These are phyloP conservation scores for Watsonalla binaria DNA, from an alignment of 2,888 invertebrate genomes.

Conservation along the genomic window DNA sequence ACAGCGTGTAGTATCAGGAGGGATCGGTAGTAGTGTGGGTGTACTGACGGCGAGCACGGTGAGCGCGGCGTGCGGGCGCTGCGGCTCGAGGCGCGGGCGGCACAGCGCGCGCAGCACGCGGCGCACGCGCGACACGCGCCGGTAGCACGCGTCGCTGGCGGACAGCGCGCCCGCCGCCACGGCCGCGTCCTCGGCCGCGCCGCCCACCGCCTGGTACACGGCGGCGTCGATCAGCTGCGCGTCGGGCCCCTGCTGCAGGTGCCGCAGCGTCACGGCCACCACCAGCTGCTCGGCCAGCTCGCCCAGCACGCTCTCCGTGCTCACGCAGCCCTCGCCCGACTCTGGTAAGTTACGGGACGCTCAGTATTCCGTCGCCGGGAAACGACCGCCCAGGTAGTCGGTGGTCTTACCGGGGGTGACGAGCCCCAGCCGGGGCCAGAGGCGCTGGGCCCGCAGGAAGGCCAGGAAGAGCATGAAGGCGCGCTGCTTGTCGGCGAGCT, in stretches of 20 bases:
- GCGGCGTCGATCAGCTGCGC: conserved; percentile 56
- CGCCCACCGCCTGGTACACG: conserved; percentile 44
- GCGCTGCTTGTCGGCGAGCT: conserved; percentile 91
- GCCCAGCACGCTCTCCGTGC: conserved; percentile 78
- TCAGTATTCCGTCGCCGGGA: background rate
- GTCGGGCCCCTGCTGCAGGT: conserved; percentile 64
- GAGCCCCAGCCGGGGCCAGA: conserved; percentile 81
- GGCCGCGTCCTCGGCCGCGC: conserved; percentile 28
- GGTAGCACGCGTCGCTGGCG: conserved; percentile 55
- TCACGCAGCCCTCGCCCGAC: conserved; percentile 37
- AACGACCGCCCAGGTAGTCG: background rate
- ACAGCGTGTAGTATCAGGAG: too few relatives aligned
- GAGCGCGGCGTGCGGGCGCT: conserved; percentile 20
- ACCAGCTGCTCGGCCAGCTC: conserved; percentile 90
- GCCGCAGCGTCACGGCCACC: conserved; percentile 84
- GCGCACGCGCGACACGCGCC: conserved; percentile 46
- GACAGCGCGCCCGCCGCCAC: conserved; percentile 49
- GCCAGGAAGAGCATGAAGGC: conserved; percentile 87
- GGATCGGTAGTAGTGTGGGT: too few relatives aligned
- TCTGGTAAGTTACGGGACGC: conserved; percentile 23
- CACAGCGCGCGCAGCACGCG: conserved; percentile 47
- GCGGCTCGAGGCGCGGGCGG: conserved; percentile 16
- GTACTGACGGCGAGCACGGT: conserved; percentile 26
- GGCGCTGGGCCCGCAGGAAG: conserved; percentile 84
- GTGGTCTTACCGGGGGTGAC: conserved; percentile 32